These are phyloP conservation scores for Philhelius pedissequus DNA, from an alignment of 2,888 invertebrate genomes.

Conservation along the genomic window DNA sequence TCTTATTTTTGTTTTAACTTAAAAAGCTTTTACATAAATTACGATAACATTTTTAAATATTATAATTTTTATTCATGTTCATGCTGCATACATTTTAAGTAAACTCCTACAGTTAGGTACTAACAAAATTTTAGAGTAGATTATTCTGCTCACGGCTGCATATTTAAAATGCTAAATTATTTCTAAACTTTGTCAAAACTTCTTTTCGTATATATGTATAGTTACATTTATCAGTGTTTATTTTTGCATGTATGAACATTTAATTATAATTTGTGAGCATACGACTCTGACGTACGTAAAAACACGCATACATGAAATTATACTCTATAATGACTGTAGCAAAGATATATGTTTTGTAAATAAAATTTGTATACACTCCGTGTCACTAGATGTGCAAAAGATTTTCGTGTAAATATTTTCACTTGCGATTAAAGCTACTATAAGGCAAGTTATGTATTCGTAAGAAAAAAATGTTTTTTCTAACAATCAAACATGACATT, in stretches of 20 bases:
- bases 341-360: background rate
- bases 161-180: background rate
- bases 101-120: background rate
- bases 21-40: background rate
- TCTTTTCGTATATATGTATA: background rate
- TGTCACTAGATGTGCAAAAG: background rate
- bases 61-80: background rate
- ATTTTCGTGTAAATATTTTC: background rate
- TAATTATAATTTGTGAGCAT: background rate
- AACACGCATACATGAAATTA: background rate
- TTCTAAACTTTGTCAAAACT: background rate
- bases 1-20: too few relatives aligned
- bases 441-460: too few relatives aligned
- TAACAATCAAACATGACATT: too few relatives aligned
- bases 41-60: background rate
- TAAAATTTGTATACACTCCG: background rate
- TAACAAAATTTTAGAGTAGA: background rate
- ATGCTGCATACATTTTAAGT: background rate
- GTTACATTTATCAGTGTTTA: background rate
- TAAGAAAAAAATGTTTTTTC: too few relatives aligned
- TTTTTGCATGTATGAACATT: constrained; percentile 8
- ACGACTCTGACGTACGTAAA: background rate
- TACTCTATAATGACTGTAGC: background rate
- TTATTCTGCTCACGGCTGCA: background rate
- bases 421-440: background rate